These are phyloP conservation scores for Clinocottus analis DNA, from an alignment of 2,113 vertebrate genomes.

Conservation along the genomic window DNA sequence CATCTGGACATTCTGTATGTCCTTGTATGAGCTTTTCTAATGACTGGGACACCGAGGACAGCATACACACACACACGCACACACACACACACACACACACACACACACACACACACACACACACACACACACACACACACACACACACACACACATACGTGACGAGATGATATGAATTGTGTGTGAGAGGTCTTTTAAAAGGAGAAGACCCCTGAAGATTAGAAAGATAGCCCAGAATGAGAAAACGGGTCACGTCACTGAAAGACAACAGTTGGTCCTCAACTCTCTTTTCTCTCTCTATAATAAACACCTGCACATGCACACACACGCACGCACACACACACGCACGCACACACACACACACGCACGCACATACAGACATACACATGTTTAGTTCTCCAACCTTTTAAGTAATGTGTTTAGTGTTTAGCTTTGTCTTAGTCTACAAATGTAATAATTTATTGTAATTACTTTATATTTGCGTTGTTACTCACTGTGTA, in stretches of 20 bases:
- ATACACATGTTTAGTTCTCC: background rate
- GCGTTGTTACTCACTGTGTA: conserved; percentile 76
- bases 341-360: background rate
- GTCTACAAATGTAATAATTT: background rate
- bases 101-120: conserved; percentile 22
- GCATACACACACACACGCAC: conserved; percentile 16
- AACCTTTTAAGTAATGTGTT: background rate
- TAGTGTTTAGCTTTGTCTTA: background rate
- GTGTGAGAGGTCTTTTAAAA: conserved; percentile 44
- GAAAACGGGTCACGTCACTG: conserved; percentile 56
- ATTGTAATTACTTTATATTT: background rate
- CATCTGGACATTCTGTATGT: conserved; percentile 56
- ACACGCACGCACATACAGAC: background rate
- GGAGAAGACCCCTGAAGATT: conserved; percentile 61
- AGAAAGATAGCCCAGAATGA: conserved; percentile 51
- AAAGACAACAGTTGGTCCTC: conserved; percentile 34
- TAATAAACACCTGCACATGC: background rate
- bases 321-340: too few relatives aligned
- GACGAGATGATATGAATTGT: conserved; percentile 27
- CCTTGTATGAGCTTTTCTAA: conserved; percentile 53
- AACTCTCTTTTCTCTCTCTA: background rate
- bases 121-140: conserved; percentile 28
- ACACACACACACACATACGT: conserved; percentile 25
- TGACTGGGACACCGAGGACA: conserved; percentile 23
- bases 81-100: conserved; percentile 29